These are phyloP conservation scores for Mayetiola destructor DNA, from an alignment of 2,888 invertebrate genomes.

Conservation along the genomic window DNA sequence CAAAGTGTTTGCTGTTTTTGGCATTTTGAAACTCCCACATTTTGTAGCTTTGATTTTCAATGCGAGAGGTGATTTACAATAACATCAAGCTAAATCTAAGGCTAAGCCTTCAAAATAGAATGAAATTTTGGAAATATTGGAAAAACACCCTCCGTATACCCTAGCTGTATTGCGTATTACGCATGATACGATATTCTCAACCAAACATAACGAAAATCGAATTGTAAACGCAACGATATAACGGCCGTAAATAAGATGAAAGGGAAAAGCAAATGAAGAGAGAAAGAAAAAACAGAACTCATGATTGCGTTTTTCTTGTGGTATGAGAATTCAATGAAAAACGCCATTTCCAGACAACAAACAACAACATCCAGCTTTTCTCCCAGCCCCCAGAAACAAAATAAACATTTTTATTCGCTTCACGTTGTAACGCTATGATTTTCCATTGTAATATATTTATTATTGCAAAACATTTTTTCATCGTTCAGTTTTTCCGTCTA, in stretches of 20 bases:
- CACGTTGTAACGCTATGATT: too few relatives aligned
- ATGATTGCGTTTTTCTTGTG: background rate
- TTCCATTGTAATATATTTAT: too few relatives aligned
- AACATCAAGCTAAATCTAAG: too few relatives aligned
- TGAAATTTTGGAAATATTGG: background rate
- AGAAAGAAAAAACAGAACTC: background rate
- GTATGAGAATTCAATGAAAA: background rate
- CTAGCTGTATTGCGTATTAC: too few relatives aligned
- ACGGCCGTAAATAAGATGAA: background rate
- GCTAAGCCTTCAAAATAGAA: too few relatives aligned
- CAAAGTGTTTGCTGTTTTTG: background rate
- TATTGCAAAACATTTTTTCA: too few relatives aligned
- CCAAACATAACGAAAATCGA: background rate
- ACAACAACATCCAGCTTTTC: too few relatives aligned
- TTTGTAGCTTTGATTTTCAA: background rate
- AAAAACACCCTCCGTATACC: background rate
- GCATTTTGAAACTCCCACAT: background rate
- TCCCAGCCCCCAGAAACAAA: too few relatives aligned
- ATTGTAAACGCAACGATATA: background rate
- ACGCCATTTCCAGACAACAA: constrained; percentile 5
- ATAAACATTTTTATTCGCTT: too few relatives aligned
- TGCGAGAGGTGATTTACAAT: too few relatives aligned
- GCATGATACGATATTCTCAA: too few relatives aligned
- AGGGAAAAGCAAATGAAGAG: background rate
- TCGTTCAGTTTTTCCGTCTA: too few relatives aligned